Percentiles rank a stretch among this genome's conserved stretches.
Conservation (phyloP, 2,888 invertebrate genomes). For the Caenorhabditis sinica region DNA sequence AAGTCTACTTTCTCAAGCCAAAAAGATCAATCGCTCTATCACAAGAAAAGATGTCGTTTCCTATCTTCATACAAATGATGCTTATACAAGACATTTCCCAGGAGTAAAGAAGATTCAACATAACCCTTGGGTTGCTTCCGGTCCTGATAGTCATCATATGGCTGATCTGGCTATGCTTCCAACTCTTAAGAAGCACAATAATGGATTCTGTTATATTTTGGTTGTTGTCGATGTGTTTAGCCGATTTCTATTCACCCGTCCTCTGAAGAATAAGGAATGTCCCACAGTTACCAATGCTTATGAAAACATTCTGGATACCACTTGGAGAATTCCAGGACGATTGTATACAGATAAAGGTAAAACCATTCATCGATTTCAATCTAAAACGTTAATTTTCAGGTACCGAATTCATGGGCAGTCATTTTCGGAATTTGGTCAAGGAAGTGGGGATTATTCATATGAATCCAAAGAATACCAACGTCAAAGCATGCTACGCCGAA, state of each 20-base stretch:
- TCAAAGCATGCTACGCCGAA: slow-evolving; percentile 48
- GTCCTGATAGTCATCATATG: slow-evolving; percentile 40
- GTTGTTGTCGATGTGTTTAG: slow-evolving; percentile 37
- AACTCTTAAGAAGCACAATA: not conserved
- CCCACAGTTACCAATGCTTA: not conserved
- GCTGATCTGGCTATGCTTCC: slow-evolving; percentile 27
- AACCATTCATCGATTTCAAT: not conserved
- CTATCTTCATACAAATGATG: no score
- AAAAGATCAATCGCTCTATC: no score
- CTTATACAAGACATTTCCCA: slow-evolving; percentile 18
- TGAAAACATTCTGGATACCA: not conserved
- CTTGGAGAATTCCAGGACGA: not conserved
- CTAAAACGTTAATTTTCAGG: slow-evolving; percentile 14
- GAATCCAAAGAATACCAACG: slow-evolving; percentile 38
- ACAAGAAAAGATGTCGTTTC: no score
- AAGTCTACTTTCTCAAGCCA: slow-evolving; percentile 6
- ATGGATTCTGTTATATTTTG: slow-evolving; percentile 27
- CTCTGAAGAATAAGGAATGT: slow-evolving; percentile 36
- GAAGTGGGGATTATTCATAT: slow-evolving; percentile 5
- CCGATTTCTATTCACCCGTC: slow-evolving; percentile 17
- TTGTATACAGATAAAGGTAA: slow-evolving; percentile 29
- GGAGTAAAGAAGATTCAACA: not conserved
- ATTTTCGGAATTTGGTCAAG: not conserved
- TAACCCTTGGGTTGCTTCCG: no score
- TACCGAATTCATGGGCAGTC: slow-evolving; percentile 34